phyloP scores from a whole-genome alignment of 2,113 vertebrate genomes.

The Numida meleagris region DNA sequence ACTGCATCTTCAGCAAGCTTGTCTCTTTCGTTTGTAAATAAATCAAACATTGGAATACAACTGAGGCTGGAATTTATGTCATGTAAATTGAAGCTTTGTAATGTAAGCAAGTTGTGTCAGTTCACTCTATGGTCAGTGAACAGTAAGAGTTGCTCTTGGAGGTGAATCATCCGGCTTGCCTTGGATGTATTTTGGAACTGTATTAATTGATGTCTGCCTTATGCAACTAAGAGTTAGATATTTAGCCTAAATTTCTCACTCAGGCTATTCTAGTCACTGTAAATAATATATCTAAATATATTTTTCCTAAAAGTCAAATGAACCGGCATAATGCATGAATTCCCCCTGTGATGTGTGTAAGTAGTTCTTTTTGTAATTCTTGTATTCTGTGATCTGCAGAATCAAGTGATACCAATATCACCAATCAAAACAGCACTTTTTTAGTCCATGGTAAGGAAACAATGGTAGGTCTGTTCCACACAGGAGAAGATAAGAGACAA shows the following conservation, averaged over 20 bases:
- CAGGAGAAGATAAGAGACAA: not conserved
- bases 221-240: not conserved
- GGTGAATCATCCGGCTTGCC: not conserved
- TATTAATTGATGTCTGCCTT: not conserved
- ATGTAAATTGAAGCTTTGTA: not conserved
- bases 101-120: not conserved
- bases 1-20: not conserved
- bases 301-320: not conserved
- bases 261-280: not conserved
- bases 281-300: not conserved
- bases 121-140: not conserved
- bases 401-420: not conserved
- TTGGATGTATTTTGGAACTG: not conserved
- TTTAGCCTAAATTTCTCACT: not conserved
- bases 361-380: not conserved
- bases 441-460: not conserved
- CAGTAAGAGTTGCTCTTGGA: not conserved
- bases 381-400: not conserved
- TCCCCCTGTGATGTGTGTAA: not conserved
- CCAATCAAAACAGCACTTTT: not conserved
- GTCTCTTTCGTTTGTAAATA: slow-evolving; percentile 12
- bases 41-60: not conserved
- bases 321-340: not conserved
- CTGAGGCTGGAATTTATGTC: not conserved
- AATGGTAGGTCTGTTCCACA: not conserved